These are phyloP conservation scores for Novumbra hubbsi DNA, from an alignment of 2,797 vertebrate genomes.

Conservation along the genomic window DNA sequence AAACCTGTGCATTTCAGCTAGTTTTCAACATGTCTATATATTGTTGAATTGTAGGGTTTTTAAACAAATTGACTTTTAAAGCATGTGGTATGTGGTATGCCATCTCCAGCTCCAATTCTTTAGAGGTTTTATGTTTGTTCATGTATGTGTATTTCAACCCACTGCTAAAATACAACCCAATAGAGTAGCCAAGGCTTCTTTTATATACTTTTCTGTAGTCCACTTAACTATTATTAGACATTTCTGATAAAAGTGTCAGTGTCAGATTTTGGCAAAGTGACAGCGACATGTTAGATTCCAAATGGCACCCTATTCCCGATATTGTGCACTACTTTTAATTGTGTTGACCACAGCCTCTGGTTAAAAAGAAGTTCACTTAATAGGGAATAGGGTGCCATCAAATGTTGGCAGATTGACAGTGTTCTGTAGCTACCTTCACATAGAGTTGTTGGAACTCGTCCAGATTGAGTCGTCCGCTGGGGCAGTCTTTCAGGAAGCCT, in stretches of 20 bases:
- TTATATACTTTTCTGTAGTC: not conserved
- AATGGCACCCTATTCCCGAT: not conserved
- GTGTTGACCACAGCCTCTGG: not conserved
- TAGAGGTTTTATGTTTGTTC: not conserved
- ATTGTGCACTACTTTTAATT: not conserved
- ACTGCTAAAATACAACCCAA: too few relatives aligned
- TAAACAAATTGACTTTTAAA: not conserved
- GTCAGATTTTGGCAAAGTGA: not conserved
- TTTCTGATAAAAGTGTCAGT: not conserved
- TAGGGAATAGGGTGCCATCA: not conserved
- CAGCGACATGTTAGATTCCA: not conserved
- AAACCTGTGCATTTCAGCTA: not conserved
- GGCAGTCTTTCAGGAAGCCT: constrained; percentile 91
- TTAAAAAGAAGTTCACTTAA: not conserved
- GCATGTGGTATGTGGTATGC: not conserved
- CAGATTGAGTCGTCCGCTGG: constrained; percentile 84
- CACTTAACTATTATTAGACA: not conserved
- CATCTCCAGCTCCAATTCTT: not conserved
- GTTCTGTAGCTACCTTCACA: constrained; percentile 77
- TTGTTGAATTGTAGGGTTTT: not conserved
- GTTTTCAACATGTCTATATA: not conserved
- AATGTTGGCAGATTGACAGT: constrained; percentile 2
- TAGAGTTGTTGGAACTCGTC: constrained; percentile 91
- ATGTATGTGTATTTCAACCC: not conserved
- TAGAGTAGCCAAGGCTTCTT: not conserved